These are phyloP conservation scores for Crotalus viridis DNA, from an alignment of 2,113 vertebrate species.

Conservation along the genomic window DNA sequence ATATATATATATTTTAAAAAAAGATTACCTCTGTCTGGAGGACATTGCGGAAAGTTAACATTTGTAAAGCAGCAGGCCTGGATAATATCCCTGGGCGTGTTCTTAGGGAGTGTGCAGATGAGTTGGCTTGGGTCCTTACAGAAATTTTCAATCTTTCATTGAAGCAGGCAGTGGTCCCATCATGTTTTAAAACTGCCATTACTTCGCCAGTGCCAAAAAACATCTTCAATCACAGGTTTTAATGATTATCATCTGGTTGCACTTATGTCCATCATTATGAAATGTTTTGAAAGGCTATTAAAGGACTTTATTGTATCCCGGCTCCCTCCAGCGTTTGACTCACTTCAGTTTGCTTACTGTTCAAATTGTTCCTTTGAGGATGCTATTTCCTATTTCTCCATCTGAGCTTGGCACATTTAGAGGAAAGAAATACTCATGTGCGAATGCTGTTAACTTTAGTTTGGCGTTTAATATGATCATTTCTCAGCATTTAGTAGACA, in stretches of 20 bases:
- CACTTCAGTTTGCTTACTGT: background rate
- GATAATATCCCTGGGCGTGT: background rate
- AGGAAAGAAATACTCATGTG: background rate
- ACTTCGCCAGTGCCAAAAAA: background rate
- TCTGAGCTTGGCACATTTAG: background rate
- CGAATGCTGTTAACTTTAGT: background rate
- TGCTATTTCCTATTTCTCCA: background rate
- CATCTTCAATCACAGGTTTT: background rate
- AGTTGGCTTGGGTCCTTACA: background rate
- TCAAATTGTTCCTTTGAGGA: background rate
- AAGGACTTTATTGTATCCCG: background rate
- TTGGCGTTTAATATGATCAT: background rate
- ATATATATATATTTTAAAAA: no score
- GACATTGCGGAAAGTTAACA: background rate
- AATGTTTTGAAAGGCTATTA: background rate
- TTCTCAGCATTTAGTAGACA: background rate
- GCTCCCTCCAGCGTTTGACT: background rate
- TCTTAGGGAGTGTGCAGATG: background rate
- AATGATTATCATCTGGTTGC: background rate
- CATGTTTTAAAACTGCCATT: background rate
- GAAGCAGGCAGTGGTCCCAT: background rate
- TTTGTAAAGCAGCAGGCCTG: background rate
- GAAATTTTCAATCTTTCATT: background rate
- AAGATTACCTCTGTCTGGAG: background rate
- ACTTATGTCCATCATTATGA: background rate